Evolutionary conservation across 2,797 vertebrate genomes (phyloP).

Genomic region (Coilia nasus): DNA sequence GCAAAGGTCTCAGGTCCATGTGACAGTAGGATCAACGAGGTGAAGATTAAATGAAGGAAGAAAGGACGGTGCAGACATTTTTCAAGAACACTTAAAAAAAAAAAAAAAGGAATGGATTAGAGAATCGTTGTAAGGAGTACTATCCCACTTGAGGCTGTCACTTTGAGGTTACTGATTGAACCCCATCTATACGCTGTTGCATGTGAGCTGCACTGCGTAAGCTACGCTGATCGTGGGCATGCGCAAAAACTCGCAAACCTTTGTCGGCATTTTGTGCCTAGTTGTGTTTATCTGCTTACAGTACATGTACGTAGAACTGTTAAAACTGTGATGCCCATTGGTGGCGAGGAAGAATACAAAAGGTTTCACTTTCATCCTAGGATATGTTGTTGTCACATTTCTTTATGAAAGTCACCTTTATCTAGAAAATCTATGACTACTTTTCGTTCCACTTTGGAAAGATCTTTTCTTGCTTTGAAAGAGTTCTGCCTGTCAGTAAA

Average conservation of each 20-base stretch:
- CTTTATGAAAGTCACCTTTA: neutral
- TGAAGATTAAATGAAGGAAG: conserved; percentile 1
- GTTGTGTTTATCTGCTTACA: neutral
- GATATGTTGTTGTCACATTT: neutral
- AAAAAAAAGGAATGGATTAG: neutral
- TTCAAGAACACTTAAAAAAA: neutral
- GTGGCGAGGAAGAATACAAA: neutral
- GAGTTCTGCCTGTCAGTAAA: neutral
- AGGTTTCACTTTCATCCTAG: neutral
- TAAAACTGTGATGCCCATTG: neutral
- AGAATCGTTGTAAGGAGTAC: neutral
- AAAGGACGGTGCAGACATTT: neutral
- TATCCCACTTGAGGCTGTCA: neutral
- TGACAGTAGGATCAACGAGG: neutral
- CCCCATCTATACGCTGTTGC: neutral
- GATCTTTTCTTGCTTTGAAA: neutral
- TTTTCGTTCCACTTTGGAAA: neutral
- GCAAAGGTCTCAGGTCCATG: conserved; percentile 7
- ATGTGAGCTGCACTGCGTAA: neutral
- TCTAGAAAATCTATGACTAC: too few species aligned
- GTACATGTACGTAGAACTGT: neutral
- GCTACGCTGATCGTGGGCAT: neutral
- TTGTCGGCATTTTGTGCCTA: neutral
- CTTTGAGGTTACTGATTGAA: neutral
- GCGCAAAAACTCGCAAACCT: neutral